A percentile compares a stretch with the other conserved stretches of the same genome.
These are phyloP conservation scores for Trichonephila inaurata DNA, from an alignment of 1,140 invertebrate species.

Conservation along the genomic window DNA sequence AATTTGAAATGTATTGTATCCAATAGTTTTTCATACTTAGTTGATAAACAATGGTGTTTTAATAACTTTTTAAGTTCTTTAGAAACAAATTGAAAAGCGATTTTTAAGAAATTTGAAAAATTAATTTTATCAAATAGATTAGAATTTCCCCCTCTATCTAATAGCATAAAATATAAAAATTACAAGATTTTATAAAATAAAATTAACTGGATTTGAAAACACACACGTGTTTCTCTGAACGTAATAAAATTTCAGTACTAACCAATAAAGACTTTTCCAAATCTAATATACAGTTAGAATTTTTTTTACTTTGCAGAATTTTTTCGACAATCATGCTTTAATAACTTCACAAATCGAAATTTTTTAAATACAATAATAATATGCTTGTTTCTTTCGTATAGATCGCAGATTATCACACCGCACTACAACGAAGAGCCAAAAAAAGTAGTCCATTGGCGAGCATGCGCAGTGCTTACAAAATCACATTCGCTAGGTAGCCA, in stretches of 20 bases:
- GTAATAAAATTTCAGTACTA: not conserved
- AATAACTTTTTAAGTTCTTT: no score
- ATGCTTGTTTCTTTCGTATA: not conserved
- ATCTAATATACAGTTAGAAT: slow-evolving; percentile 59
- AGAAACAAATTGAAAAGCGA: no score
- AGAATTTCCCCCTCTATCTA: no score
- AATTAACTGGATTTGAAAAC: not conserved
- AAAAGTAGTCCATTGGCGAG: slow-evolving; percentile 25
- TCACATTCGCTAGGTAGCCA: slow-evolving; percentile 69
- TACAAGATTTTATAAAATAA: no score
- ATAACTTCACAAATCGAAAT: not conserved
- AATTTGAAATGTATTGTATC: no score
- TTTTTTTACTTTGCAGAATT: slow-evolving; percentile 56
- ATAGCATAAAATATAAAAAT: no score
- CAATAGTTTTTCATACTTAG: no score
- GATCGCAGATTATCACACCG: not conserved
- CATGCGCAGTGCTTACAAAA: slow-evolving; percentile 44
- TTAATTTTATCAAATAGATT: no score
- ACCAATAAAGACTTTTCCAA: slow-evolving; percentile 51
- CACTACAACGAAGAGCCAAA: not conserved
- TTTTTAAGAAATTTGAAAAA: no score
- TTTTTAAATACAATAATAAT: not conserved
- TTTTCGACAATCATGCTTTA: not conserved
- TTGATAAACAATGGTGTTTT: no score
- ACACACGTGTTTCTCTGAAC: not conserved